Evolutionary conservation across 2,113 vertebrate genomes (phyloP).

Genomic region (Rhabdomys dilectus): DNA sequence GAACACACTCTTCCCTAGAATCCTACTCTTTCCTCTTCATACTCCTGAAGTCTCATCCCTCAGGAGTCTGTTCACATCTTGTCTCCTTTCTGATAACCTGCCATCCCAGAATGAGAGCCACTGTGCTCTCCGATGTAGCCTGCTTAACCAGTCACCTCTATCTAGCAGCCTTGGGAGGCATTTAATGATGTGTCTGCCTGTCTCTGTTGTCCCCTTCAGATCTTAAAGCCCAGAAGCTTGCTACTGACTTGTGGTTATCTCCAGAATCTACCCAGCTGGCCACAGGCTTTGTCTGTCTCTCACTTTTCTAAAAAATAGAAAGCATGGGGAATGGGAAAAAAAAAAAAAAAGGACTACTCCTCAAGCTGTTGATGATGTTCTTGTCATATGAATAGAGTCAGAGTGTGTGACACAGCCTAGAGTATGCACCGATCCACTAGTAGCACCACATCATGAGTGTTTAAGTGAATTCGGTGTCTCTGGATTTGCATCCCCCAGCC

Average conservation of each 20-base stretch:
- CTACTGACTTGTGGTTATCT: neutral
- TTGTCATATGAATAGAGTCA: neutral
- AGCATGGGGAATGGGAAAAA: neutral
- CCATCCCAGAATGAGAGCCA: neutral
- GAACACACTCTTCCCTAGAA: neutral
- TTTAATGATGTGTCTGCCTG: neutral
- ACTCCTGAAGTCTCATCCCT: neutral
- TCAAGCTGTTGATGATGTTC: constrained; percentile 13
- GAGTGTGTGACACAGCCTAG: neutral
- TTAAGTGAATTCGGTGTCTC: neutral
- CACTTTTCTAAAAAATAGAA: neutral
- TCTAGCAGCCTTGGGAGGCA: neutral
- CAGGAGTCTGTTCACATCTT: neutral
- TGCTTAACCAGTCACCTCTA: neutral
- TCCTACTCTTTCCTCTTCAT: neutral
- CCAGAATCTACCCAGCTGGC: neutral
- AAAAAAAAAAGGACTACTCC: neutral
- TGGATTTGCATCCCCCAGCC: neutral
- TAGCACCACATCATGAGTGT: neutral
- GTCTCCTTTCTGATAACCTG: neutral
- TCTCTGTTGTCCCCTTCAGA: neutral
- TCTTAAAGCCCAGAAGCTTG: neutral
- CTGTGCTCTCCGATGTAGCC: neutral
- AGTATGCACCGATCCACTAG: neutral
- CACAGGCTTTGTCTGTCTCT: neutral